Evolutionary conservation across 2,888 invertebrate genomes (phyloP), one percentile per base, ranked within the genome.

Genomic region (Zygaena filipendulae): DNA sequence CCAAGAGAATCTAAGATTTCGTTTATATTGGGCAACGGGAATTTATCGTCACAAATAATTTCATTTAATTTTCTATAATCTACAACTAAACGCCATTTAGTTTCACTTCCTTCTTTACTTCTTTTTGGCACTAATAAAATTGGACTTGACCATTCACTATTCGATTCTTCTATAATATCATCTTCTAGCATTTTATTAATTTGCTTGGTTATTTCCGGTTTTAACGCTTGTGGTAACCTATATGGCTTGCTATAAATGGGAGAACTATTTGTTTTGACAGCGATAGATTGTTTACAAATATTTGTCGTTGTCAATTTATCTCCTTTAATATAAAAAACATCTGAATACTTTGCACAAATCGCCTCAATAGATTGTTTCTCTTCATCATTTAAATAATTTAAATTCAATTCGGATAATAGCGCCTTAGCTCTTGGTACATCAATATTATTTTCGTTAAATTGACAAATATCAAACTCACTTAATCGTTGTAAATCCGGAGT

Each of bases 1-100:
- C 39, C 27, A 2, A 43, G 21, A 3, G 43, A 38, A 11, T 43
- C 39, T 26, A 43, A 28, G 3, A 40, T 40, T 5, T 40, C 40
- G 1, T 31, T 33, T n/a, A 40, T 39, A 27, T 39, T 43, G 1
- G 35, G 40, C 3, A 41, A 11, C 4, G 40, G 38, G 29, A 27
- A 35, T 12, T 32, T 35, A 18, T 35, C 32, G 23, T 32, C 30
- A 11, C 12, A n/a, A 13, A 32, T 22, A 9, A 12, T 8, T 12
- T 32, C 24, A 19, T 35, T 35, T 2, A 32, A 12, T 13, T 33
- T 27, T 13, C 27, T 27, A 21, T 33, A 33, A 20, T 30, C 33
- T 11, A 30, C 25, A 3, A 33, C 29, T 3, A 33, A 18, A 7
- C 33, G 20, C 33, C 33, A 33, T 26, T 33, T 33, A 11, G 23